These are phyloP conservation scores for Asbolus verrucosus DNA, from an alignment of 1,140 invertebrate genomes.

Conservation along the genomic window DNA sequence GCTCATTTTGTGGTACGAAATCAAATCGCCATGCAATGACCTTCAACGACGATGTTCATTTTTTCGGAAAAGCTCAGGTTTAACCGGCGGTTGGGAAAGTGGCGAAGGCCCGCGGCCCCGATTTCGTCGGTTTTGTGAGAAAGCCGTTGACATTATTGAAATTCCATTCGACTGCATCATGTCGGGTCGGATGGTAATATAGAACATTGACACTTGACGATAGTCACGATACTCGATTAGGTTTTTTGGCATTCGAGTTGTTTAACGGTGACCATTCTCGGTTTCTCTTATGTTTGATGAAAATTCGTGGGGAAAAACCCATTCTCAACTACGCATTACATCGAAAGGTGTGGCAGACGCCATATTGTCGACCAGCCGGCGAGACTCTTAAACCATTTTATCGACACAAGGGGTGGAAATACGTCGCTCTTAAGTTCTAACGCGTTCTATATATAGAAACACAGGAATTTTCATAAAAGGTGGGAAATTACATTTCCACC, in stretches of 20 bases:
- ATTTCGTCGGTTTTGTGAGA: background rate
- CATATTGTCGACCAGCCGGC: slow-evolving; percentile 58
- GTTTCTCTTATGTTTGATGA: slow-evolving; percentile 15
- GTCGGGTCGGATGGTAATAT: slow-evolving; percentile 30
- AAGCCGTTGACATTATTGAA: background rate
- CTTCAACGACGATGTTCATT: slow-evolving; percentile 12
- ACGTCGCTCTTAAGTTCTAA: slow-evolving; percentile 26
- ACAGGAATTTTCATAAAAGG: slow-evolving; percentile 17
- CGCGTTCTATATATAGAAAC: slow-evolving; percentile 36
- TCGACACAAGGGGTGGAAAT: slow-evolving; percentile 53
- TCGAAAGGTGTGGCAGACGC: slow-evolving; percentile 64
- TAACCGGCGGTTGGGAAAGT: background rate
- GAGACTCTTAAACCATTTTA: slow-evolving; percentile 47
- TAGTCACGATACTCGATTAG: slow-evolving; percentile 13
- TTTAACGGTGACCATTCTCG: background rate
- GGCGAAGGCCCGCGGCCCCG: background rate
- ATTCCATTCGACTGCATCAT: slow-evolving; percentile 33
- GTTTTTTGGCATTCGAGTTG: slow-evolving; percentile 32
- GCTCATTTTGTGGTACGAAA: slow-evolving; percentile 17
- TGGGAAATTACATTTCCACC: slow-evolving; percentile 20
- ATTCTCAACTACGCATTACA: slow-evolving; percentile 56
- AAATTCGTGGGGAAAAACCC: slow-evolving; percentile 32
- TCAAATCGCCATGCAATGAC: slow-evolving; percentile 34
- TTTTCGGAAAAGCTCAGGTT: background rate
- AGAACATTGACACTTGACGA: slow-evolving; percentile 33